Base-by-base conservation (phyloP, 2,888 invertebrate species). In the Pycnomerus fuliginosus region DNA sequence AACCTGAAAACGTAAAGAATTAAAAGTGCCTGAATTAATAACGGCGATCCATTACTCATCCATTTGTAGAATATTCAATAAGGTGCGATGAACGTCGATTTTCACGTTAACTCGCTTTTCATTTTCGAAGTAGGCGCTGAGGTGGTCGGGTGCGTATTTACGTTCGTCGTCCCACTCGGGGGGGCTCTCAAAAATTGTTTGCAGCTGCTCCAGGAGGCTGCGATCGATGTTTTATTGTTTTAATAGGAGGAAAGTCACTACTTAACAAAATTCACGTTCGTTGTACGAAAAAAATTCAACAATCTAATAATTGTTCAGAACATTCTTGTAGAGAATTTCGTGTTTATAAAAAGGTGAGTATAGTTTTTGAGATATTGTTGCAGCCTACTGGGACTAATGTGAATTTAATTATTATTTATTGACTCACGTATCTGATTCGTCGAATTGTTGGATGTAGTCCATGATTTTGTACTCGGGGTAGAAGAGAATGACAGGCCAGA, bases 391-490 rank as follows among this genome's bases (percentile, higher is more conserved):
- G n/a, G n/a, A n/a, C n/a, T n/a, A n/a, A n/a, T n/a, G n/a, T n/a
- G n/a, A n/a, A n/a, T n/a, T n/a, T n/a, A n/a, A n/a, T n/a, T n/a
- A n/a, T n/a, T n/a, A n/a, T n/a, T n/a, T n/a, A n/a, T n/a, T n/a
- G n/a, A 44, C 68, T 68, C 79, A 81, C 76, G 76, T 73, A 1
- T 78, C 77, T 56, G 83, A 79, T 72, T 95, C 94, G 5, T 81
- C 78, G 62, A 94, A 89, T 43, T 80, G 79, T 67, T 87, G 84
- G 24, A 97, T 79, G 58, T 93, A 90, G 70, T 98, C 97, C 32
- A 91, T 88, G 60, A 87, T 83, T 44, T 84, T 77, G 63, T 85
- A 85, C 71, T 96, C 94, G 0, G 96, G 96, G 70, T 95, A 97
- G 7, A 91, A 74, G 54, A 96, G 82, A 11, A 90, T 75, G 0